Evolutionary conservation across 2,113 vertebrate genomes (phyloP), one percentile per base, ranked within the genome.

Genomic region (Pterocles gutturalis): DNA sequence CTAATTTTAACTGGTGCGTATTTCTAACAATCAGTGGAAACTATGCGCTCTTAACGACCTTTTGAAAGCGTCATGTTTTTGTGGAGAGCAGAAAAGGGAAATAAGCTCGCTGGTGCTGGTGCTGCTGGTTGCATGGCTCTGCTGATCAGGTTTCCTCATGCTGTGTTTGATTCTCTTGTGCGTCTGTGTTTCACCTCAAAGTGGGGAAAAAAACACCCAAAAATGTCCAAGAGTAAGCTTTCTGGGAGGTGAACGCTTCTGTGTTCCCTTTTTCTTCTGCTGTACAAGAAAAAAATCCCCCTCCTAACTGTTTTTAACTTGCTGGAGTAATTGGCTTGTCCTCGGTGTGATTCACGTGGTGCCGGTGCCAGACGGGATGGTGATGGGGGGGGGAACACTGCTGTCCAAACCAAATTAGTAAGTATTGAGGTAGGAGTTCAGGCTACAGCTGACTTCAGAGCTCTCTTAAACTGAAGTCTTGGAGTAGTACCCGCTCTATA

Each of bases 11-110:
- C 96, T 93, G 88, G 89, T 96, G 82, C 41, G 67, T 96, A 86
- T 53, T 98, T 96, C 87, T 97, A 86, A 66, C 94, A 93, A 76
- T 91, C 72, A 28, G 28, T 97, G 97, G 97, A 97, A 95, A 96
- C 88, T 94, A 95, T 92, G 94, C 13, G 81, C 66, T 84, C 80
- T 75, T 43, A 71, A 64, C 21, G 6, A 85, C 95, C 95, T 95
- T 93, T 82, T 75, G 83, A 94, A 92, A 96, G 92, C 46, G 4
- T 92, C 17, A 0, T 76, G 92, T 89, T 97, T 97, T 94, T 92
- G 86, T 95, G 94, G 84, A 94, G 93, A 82, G 60, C 82, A 91
- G 51, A 84, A 80, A 54, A 90, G 77, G 69, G 72, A 96, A 98
- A 81, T 84, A 28, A 80, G 75, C 71, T 41, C 6, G 33, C 67